phyloP scores from a whole-genome alignment of 2,113 vertebrate species.

The Clarias gariepinus region DNA sequence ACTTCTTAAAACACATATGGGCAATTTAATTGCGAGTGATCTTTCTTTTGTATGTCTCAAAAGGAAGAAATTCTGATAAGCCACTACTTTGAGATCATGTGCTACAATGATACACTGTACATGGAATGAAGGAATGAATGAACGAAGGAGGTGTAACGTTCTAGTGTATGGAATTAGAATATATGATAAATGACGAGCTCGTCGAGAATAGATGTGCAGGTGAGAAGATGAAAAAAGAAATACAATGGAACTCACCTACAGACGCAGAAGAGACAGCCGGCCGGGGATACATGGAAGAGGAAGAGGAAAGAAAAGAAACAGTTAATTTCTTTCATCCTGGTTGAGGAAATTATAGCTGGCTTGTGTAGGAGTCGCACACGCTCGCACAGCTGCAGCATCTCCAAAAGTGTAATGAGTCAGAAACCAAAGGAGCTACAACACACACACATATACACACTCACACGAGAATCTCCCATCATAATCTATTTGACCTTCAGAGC shows the following conservation, averaged over 20 bases:
- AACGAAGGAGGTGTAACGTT: background rate
- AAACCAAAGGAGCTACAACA: background rate
- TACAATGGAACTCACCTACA: background rate
- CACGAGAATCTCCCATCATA: background rate
- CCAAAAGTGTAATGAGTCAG: background rate
- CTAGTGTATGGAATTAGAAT: background rate
- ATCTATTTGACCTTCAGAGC: background rate
- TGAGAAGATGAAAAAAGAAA: background rate
- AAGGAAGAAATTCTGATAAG: background rate
- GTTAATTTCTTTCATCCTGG: background rate
- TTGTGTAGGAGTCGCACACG: background rate
- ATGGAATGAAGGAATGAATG: background rate
- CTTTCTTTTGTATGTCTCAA: background rate
- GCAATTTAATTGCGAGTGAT: background rate
- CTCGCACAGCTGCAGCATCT: slow-evolving; percentile 16
- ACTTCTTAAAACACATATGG: slow-evolving; percentile 49
- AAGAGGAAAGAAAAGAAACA: background rate
- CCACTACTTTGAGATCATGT: background rate
- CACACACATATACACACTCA: background rate
- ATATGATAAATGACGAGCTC: background rate
- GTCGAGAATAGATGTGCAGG: background rate
- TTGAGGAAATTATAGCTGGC: background rate
- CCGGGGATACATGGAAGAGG: background rate
- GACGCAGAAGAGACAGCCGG: background rate
- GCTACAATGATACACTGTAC: background rate